phyloP scores from a whole-genome alignment of 2,888 invertebrate species.

The Micropterix aruncella region DNA sequence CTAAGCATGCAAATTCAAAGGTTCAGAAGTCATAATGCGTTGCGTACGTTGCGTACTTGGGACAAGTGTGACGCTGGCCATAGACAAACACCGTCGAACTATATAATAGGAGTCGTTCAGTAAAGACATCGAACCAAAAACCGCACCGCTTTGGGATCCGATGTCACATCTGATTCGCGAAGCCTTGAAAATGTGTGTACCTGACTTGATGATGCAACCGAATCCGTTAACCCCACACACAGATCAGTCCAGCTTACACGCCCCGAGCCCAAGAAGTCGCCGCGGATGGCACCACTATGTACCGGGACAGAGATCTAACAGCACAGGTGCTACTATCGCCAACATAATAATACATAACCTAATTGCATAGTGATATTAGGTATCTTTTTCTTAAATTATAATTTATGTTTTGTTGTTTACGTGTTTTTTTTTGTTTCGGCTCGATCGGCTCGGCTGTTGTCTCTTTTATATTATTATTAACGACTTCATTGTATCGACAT shows the following conservation, averaged over 20 bases:
- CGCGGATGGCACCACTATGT: slow-evolving; percentile 28
- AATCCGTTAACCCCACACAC: slow-evolving; percentile 15
- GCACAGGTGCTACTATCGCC: slow-evolving; percentile 26
- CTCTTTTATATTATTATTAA: background rate
- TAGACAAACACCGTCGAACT: no score
- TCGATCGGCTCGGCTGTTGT: background rate
- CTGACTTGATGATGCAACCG: background rate
- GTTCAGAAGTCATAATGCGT: no score
- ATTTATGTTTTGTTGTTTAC: background rate
- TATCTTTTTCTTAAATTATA: background rate
- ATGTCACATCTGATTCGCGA: no score
- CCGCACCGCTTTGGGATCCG: no score
- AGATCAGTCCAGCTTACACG: slow-evolving; percentile 45
- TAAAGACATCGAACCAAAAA: no score
- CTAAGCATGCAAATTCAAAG: no score
- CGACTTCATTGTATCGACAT: slow-evolving; percentile 1
- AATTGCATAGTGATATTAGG: background rate
- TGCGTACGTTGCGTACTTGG: no score
- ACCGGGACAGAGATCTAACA: slow-evolving; percentile 29
- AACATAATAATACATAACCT: background rate
- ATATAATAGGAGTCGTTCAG: no score
- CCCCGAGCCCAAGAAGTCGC: slow-evolving; percentile 30
- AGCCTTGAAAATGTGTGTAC: no score
- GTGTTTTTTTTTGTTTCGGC: background rate
- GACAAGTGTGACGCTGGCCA: no score